Evolutionary conservation across 2,113 vertebrate genomes (phyloP).

Genomic region (pig (Sus scrofa)): DNA sequence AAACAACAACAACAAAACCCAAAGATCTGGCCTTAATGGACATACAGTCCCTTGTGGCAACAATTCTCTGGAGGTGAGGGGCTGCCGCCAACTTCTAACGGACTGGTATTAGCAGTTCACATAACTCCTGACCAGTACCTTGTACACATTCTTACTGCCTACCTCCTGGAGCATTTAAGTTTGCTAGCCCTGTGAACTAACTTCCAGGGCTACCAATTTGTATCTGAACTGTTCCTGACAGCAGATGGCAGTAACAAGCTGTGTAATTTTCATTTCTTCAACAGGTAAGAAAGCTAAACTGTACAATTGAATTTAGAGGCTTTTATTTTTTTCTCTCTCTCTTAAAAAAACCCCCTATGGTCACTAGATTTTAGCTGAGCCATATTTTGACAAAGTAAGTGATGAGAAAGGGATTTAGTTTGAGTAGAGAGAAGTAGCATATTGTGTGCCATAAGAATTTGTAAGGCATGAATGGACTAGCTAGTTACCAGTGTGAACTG

Average conservation of each 20-base stretch:
- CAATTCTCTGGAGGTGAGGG: constrained; percentile 26
- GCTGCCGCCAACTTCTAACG: background rate
- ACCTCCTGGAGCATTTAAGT: background rate
- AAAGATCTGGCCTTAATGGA: background rate
- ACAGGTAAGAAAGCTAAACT: background rate
- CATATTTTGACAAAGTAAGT: constrained; percentile 33
- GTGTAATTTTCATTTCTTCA: background rate
- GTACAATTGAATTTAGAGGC: background rate
- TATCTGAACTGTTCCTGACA: constrained; percentile 3
- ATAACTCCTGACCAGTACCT: background rate
- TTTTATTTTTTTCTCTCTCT: background rate
- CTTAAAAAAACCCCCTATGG: background rate
- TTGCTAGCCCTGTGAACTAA: background rate
- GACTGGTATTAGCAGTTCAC: constrained; percentile 16
- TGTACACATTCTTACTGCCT: background rate
- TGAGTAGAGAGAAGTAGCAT: background rate
- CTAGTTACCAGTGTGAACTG: background rate
- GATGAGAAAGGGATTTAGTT: constrained; percentile 30
- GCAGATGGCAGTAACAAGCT: constrained; percentile 66
- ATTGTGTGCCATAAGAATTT: background rate
- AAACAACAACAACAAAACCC: background rate
- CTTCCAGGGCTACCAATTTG: background rate
- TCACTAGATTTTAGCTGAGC: constrained; percentile 2
- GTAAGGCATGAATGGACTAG: background rate
- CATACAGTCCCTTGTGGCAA: background rate